Base-by-base conservation (phyloP, 2,113 vertebrate species). In the Mohoua ochrocephala region DNA sequence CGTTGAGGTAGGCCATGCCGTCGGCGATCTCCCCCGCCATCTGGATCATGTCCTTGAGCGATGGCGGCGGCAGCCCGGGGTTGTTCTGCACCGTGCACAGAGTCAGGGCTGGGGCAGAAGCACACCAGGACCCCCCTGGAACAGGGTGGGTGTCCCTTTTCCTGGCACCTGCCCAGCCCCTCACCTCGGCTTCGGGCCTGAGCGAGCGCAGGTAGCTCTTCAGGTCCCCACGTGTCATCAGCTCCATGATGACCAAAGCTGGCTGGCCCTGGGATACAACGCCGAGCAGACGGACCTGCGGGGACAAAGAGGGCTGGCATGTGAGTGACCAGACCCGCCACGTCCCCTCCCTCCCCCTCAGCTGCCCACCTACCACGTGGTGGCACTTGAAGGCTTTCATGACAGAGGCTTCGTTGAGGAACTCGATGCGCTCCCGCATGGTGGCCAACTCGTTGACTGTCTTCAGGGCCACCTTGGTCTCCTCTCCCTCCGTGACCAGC, bases 331-430 rank as follows among this genome's bases (percentile, higher is more conserved):
- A 4, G 45, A 35, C 4, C 6, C 13, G 1, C 17, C 3, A 0
- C 1, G 26, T 10, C 50, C 39, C 28, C 44, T 13, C 15, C 37
- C 30, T 31, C 31, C 18, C n/a, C 45, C 13, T 33, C 2, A 0
- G 65, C 12, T 2, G 28, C 56, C 64, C 79, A 76, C 97, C 96
- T 95, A 98, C 98, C 98, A 98, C 98, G 0, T 98, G 98, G 91
- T 98, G 98, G 87, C 98, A 98, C 91, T 98, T 97, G 94, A 98
- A 98, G 22, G 98, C 98, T 69, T 98, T 98, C 98, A 98, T 98
- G 79, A 98, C 98, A 1, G 98, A 98, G 21, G 98, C 98, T 85
- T 98, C 98, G 6, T 98, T 98, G 96, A 98, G 98, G 95, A 98
- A 98, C 84, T 98, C 98, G 5, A 98, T 96, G 52, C 98, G 96